These are phyloP conservation scores for Calliphora vicina DNA, from an alignment of 1,140 invertebrate genomes.

Conservation along the genomic window DNA sequence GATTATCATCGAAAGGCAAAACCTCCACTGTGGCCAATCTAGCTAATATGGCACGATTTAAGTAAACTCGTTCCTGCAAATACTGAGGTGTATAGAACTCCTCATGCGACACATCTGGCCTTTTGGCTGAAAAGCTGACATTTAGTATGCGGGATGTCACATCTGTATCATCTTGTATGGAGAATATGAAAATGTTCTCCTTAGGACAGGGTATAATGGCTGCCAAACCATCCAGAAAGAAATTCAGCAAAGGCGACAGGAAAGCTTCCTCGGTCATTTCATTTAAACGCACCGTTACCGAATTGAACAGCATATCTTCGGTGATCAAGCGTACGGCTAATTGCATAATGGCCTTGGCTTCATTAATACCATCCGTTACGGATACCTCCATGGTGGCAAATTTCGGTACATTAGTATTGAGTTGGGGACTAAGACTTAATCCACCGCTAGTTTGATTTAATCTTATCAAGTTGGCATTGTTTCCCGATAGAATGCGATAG, in stretches of 20 bases:
- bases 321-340: slow-evolving; percentile 89
- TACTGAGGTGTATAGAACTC: slow-evolving; percentile 89
- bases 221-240: slow-evolving; percentile 91
- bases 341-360: slow-evolving; percentile 88
- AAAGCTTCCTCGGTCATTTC: slow-evolving; percentile 95
- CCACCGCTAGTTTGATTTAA: slow-evolving; percentile 86
- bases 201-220: slow-evolving; percentile 91
- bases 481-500: slow-evolving; percentile 88
- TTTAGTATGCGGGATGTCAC: slow-evolving; percentile 88
- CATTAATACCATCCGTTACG: slow-evolving; percentile 90
- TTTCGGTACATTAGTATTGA: slow-evolving; percentile 96
- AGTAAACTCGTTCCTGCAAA: slow-evolving; percentile 91
- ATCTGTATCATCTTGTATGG: slow-evolving; percentile 91
- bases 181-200: slow-evolving; percentile 93
- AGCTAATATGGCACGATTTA: slow-evolving; percentile 86
- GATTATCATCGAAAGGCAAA: slow-evolving; percentile 95
- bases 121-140: slow-evolving; percentile 90
- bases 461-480: slow-evolving; percentile 89
- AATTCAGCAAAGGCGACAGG: slow-evolving; percentile 86
- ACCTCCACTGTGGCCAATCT: slow-evolving; percentile 89
- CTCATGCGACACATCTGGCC: slow-evolving; percentile 78
- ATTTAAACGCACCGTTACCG: slow-evolving; percentile 90
- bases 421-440: slow-evolving; percentile 86
- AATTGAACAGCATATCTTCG: slow-evolving; percentile 93
- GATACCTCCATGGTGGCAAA: slow-evolving; percentile 93